These are phyloP conservation scores for Microplitis manilae DNA, from an alignment of 2,888 invertebrate genomes.

Conservation along the genomic window DNA sequence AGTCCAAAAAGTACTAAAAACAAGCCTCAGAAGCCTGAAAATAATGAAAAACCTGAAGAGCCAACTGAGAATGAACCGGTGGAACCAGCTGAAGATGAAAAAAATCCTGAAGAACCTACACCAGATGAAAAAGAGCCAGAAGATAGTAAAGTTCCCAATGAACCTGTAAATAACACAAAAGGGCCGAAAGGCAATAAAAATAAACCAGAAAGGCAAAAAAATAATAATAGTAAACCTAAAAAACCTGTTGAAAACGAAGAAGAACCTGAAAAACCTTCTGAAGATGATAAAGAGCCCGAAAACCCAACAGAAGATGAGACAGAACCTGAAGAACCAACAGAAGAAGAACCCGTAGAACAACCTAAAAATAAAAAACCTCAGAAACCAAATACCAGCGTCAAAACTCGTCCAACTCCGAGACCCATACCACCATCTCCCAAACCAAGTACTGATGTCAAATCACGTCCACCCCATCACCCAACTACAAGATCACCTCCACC, in stretches of 20 bases:
- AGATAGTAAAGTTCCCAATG: not conserved
- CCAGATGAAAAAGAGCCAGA: not conserved
- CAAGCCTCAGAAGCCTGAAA: not conserved
- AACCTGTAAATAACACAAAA: not conserved
- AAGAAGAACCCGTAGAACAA: not conserved
- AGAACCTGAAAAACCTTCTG: not conserved
- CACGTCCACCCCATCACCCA: not conserved
- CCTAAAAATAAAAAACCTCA: constrained; percentile 12
- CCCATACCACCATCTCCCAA: not conserved
- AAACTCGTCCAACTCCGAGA: not conserved
- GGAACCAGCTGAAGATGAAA: constrained; percentile 12
- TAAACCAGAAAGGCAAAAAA: not conserved
- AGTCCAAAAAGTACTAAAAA: constrained; percentile 17
- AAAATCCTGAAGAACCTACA: constrained; percentile 23
- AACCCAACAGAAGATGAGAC: not conserved
- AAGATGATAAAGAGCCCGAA: not conserved
- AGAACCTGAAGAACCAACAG: not conserved
- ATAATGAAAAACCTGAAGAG: constrained; percentile 17
- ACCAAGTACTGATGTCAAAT: not conserved
- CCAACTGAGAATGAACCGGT: constrained; percentile 12
- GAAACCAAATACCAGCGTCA: not conserved
- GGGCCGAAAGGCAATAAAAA: not conserved
- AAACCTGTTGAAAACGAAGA: not conserved
- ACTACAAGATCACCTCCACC: constrained; percentile 20
- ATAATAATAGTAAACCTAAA: not conserved